Conservation (phyloP, 2,113 vertebrate species). For the Amphiprion ocellaris region DNA sequence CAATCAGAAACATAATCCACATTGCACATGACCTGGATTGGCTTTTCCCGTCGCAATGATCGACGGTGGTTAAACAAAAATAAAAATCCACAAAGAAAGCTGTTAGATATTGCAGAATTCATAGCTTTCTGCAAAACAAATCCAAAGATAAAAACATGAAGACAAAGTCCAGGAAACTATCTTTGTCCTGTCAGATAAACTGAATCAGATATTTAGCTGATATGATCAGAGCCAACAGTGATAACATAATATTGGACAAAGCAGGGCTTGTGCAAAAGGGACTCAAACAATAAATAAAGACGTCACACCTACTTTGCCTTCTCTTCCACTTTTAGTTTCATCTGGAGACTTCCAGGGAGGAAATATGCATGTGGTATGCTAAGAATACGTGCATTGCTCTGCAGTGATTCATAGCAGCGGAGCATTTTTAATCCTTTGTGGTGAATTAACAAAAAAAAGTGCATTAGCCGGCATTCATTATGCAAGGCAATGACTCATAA, state of each 20-base stretch:
- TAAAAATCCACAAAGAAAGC: not conserved
- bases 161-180: conserved; percentile 15
- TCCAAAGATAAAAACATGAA: conserved; percentile 6
- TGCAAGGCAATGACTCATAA: conserved; percentile 71
- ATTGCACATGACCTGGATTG: too few species aligned
- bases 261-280: not conserved
- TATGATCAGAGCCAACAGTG: conserved; percentile 15
- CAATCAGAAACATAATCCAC: too few species aligned
- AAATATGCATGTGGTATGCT: conserved; percentile 26
- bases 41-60: not conserved
- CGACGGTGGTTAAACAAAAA: not conserved
- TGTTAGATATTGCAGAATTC: not conserved
- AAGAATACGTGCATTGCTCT: conserved; percentile 23
- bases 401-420: conserved; percentile 51
- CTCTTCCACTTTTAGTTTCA: conserved; percentile 7
- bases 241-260: conserved; percentile 25
- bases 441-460: conserved; percentile 68
- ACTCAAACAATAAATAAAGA: conserved; percentile 29
- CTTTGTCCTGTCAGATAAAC: conserved; percentile 27
- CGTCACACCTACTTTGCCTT: not conserved
- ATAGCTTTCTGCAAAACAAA: not conserved
- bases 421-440: conserved; percentile 64
- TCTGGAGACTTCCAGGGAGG: conserved; percentile 8
- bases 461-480: conserved; percentile 70
- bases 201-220: conserved; percentile 23